These are phyloP conservation scores for Lutraria lutraria DNA, from an alignment of 2,888 invertebrate species.

Conservation along the genomic window DNA sequence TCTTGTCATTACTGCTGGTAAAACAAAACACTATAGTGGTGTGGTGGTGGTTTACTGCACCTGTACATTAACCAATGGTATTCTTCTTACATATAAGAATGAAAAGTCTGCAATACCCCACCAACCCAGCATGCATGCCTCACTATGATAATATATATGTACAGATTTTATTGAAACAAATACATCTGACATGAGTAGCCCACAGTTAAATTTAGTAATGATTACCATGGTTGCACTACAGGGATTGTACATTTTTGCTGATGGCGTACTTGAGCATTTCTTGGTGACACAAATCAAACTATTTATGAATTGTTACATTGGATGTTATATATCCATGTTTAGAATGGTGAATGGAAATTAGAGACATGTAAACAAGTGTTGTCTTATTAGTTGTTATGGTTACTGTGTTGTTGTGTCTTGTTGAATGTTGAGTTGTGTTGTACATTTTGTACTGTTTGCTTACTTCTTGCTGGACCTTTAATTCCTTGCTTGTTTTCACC, in stretches of 20 bases:
- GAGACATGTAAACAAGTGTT: not conserved
- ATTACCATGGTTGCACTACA: too few species aligned
- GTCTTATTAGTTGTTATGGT: slow-evolving; percentile 18
- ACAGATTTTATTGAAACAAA: too few species aligned
- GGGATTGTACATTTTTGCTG: too few species aligned
- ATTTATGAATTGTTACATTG: too few species aligned
- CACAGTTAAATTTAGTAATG: too few species aligned
- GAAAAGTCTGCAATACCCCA: too few species aligned
- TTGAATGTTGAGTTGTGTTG: not conserved
- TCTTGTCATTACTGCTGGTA: not conserved
- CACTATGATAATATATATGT: too few species aligned
- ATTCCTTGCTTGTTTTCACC: not conserved
- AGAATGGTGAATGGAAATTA: slow-evolving; percentile 19
- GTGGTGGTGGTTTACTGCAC: not conserved
- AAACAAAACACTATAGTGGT: not conserved
- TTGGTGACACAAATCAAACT: too few species aligned
- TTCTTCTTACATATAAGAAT: too few species aligned
- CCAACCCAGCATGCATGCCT: too few species aligned
- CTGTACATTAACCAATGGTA: not conserved
- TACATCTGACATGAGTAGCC: too few species aligned
- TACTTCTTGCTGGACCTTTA: not conserved
- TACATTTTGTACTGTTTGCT: not conserved
- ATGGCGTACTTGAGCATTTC: too few species aligned
- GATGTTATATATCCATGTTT: not conserved
- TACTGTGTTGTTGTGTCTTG: not conserved